These are phyloP conservation scores for Protonibea diacanthus DNA, from an alignment of 2,797 vertebrate genomes.

Conservation along the genomic window DNA sequence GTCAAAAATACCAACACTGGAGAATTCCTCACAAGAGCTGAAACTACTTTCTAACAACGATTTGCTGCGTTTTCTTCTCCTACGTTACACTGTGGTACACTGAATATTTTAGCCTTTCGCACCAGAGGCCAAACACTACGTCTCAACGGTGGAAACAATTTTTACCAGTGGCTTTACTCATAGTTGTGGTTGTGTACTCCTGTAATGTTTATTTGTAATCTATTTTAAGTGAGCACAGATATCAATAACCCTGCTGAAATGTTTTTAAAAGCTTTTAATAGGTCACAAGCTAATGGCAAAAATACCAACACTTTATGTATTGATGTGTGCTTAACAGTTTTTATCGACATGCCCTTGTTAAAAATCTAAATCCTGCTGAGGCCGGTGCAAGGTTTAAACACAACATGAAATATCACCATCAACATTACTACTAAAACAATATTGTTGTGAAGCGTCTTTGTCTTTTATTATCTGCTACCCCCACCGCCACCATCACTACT, in stretches of 20 bases:
- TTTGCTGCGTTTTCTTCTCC: no score
- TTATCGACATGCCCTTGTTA: slow-evolving; percentile 4
- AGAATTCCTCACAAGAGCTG: no score
- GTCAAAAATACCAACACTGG: no score
- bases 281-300: slow-evolving; percentile 17
- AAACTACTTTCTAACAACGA: no score
- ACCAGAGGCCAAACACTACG: neutral
- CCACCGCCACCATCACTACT: slow-evolving; percentile 7
- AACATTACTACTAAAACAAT: neutral
- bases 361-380: slow-evolving; percentile 18
- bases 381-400: neutral
- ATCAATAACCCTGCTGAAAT: slow-evolving; percentile 25
- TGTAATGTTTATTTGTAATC: neutral
- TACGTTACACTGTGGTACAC: no score
- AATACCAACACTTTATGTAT: neutral
- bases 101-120: no score
- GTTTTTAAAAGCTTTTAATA: slow-evolving; percentile 53
- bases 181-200: neutral
- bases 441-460: slow-evolving; percentile 6
- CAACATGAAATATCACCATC: neutral
- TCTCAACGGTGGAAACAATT: neutral
- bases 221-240: slow-evolving; percentile 14
- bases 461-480: slow-evolving; percentile 17
- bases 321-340: slow-evolving; percentile 25
- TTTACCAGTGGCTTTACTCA: neutral